Conservation (phyloP, 2,797 vertebrate genomes). For the Scyliorhinus canicula region DNA sequence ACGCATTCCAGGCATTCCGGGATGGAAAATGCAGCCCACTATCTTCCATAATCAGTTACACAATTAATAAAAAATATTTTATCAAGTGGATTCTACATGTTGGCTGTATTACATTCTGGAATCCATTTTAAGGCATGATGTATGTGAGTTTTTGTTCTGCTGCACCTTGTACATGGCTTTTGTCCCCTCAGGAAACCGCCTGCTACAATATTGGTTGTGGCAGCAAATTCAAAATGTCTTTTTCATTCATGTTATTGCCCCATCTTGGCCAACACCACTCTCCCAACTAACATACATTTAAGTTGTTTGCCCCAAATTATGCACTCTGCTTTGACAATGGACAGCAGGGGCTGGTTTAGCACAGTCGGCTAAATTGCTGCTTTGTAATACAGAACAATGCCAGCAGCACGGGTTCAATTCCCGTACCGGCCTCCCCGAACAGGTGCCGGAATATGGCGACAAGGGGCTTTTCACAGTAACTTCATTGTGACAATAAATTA, state of each 20-base stretch:
- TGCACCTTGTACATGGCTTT: not conserved
- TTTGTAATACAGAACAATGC: too few species aligned
- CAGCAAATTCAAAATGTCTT: slow-evolving; percentile 14
- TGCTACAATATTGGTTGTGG: not conserved
- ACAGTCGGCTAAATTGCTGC: too few species aligned
- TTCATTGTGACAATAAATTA: too few species aligned
- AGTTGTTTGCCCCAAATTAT: not conserved
- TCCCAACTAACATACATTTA: not conserved
- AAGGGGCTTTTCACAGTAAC: too few species aligned
- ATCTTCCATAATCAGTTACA: not conserved
- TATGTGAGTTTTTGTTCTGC: not conserved
- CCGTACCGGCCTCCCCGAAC: too few species aligned
- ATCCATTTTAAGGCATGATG: not conserved
- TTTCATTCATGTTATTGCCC: not conserved
- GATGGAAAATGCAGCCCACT: too few species aligned
- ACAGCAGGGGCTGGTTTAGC: too few species aligned
- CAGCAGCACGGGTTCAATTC: too few species aligned
- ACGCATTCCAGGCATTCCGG: too few species aligned
- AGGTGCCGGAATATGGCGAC: too few species aligned
- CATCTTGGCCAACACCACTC: not conserved
- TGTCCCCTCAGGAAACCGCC: too few species aligned
- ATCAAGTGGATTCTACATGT: not conserved
- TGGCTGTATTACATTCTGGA: not conserved
- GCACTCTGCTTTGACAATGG: not conserved
- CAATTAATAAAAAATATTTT: not conserved